Base-by-base conservation (phyloP, 2,113 vertebrate species). In the Tautogolabrus adspersus region DNA sequence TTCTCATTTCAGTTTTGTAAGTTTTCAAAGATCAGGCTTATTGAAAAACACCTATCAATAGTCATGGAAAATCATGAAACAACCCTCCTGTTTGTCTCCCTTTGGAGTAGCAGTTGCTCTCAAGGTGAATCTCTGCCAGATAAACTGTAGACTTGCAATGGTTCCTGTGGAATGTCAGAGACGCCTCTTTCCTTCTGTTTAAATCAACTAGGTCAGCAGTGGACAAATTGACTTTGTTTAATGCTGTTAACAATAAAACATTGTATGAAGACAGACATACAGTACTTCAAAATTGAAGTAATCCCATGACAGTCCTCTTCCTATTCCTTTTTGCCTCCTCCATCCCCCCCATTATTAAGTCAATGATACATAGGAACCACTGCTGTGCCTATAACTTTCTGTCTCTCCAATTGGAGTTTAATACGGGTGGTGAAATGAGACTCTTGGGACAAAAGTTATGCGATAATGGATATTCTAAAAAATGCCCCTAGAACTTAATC, bases 1-100 rank as follows among this genome's bases (percentile, higher is more conserved):
- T 82, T 73, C 49, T 82, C 30, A 66, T 88, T 82, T 84, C 44
- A 77, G 51, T 67, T 85, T 66, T 61, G n/a, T 30, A 38, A 44
- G 1, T 77, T 87, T 80, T 70, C 38, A 8, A 75, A 76, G 56
- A 55, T 78, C 1, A 9, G 30, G 63, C 16, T 90, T 88, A 87
- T 87, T 92, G 77, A 81, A 91, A 88, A 91, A 82, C 55, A 86
- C 72, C 81, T 90, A 91, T 91, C 83, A 86, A 68, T 70, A 67
- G 77, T 76, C 51, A 74, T 40, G 67, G 56, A 81, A 72, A 74
- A 84, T 54, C 44, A 46, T 42, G 40, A 22, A 69, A 63, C 26
- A 80, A 23, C 6, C 19, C 51, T 79, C 22, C 16, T 44, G 22
- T 73, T 82, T 79, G n/a, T 47, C 44, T 83, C 79, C 66, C 77